phyloP scores from a whole-genome alignment of 2,113 vertebrate genomes.

The Dolichotis patagonum region DNA sequence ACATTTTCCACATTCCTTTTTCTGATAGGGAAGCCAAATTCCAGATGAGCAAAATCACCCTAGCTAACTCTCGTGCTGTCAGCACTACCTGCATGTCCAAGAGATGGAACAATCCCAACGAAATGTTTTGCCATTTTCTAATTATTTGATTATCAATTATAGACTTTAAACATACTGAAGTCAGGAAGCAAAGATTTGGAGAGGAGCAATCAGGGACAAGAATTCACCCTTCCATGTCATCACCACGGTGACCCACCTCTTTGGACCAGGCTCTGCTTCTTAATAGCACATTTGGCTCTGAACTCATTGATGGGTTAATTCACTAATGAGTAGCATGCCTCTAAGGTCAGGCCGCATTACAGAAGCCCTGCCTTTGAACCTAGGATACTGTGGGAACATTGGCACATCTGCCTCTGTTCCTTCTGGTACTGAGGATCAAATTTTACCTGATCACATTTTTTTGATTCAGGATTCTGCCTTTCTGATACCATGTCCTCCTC shows the following conservation, averaged over 20 bases:
- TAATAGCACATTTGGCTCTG: background rate
- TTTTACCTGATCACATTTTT: background rate
- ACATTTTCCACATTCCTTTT: background rate
- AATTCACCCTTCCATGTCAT: background rate
- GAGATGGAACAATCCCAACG: no score
- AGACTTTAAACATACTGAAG: background rate
- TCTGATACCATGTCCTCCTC: background rate
- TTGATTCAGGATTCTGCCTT: no score
- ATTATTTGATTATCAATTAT: background rate
- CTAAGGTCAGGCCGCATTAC: background rate
- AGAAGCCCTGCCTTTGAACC: background rate
- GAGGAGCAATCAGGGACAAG: background rate
- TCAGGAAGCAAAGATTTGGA: background rate
- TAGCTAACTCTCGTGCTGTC: no score
- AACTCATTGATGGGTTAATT: background rate
- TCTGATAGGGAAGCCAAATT: background rate
- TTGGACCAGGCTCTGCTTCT: background rate
- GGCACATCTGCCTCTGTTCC: background rate
- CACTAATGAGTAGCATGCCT: background rate
- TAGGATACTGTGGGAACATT: background rate
- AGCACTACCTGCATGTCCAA: fast-evolving
- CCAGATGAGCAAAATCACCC: background rate
- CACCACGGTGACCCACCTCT: background rate
- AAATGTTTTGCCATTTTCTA: background rate
- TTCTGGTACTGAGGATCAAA: fast-evolving